These are phyloP conservation scores for Willowsia nigromaculata DNA, from an alignment of 2,888 invertebrate genomes.

Conservation along the genomic window DNA sequence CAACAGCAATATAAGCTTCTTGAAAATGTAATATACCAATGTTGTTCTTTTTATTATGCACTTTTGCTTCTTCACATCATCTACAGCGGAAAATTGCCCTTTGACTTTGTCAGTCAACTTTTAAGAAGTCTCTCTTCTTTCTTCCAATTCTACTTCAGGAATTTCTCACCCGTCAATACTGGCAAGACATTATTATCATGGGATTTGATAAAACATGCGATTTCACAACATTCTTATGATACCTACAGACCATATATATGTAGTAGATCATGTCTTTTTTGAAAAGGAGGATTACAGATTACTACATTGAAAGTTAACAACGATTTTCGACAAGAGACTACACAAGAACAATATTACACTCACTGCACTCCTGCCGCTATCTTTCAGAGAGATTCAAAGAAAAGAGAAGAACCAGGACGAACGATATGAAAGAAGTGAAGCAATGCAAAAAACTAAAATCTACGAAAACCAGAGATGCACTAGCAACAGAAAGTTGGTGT, in stretches of 20 bases:
- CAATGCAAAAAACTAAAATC: constrained; percentile 34
- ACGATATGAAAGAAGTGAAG: constrained; percentile 1
- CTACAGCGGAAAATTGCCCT: constrained; percentile 56
- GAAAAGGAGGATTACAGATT: neutral
- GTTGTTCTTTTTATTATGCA: no score
- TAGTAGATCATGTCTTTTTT: constrained; percentile 4
- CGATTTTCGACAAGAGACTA: neutral
- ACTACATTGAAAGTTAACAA: constrained; percentile 15
- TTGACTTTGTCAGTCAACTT: constrained; percentile 49
- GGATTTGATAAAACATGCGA: constrained; percentile 38
- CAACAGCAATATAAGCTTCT: neutral
- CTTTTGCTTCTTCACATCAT: constrained; percentile 12
- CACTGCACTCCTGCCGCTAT: neutral
- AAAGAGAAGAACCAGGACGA: neutral
- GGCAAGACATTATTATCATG: neutral
- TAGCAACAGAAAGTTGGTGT: constrained; percentile 45
- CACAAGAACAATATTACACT: neutral
- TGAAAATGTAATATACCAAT: no score
- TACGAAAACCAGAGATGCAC: neutral
- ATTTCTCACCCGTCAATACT: neutral
- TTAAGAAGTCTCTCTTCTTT: neutral
- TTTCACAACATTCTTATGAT: constrained; percentile 26
- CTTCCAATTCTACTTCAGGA: neutral
- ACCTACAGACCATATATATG: neutral
- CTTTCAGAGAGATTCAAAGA: constrained; percentile 7